Conservation (phyloP, 53 echinoderm and acorn worm genomes). For the Henricia sp. region DNA sequence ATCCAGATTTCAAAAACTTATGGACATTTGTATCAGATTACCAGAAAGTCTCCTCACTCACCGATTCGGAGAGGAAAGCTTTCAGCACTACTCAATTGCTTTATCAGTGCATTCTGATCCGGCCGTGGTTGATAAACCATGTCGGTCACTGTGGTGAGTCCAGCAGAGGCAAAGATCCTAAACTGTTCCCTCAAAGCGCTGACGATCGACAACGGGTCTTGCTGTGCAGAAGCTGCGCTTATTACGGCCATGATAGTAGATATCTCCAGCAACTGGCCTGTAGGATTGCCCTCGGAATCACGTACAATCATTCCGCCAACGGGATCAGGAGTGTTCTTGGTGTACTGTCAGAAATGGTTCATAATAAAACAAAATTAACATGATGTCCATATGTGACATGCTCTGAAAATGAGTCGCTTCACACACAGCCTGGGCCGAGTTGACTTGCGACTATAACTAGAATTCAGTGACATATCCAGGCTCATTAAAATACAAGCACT, state of each 20-base stretch:
- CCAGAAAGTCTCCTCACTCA: background rate
- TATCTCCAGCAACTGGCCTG: conserved; percentile 46
- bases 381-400: too few relatives aligned
- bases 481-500: too few relatives aligned
- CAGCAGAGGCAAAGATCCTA: conserved; percentile 48
- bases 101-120: conserved; percentile 5
- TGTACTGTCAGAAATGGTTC: too few relatives aligned
- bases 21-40: too few relatives aligned
- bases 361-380: too few relatives aligned
- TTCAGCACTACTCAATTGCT: background rate
- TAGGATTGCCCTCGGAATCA: conserved; percentile 30
- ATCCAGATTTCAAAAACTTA: too few relatives aligned
- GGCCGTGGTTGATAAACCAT: conserved; percentile 28
- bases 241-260: conserved; percentile 6
- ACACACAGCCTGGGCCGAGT: too few relatives aligned
- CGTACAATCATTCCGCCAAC: conserved; percentile 14
- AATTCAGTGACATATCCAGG: too few relatives aligned
- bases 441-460: too few relatives aligned
- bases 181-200: conserved; percentile 3
- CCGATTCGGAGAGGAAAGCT: conserved; percentile 47
- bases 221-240: background rate
- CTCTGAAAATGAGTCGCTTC: too few relatives aligned
- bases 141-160: conserved; percentile 66
- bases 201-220: background rate
- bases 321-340: too few relatives aligned